Evolutionary conservation across 2,113 vertebrate genomes (phyloP), one percentile per base, ranked within the genome.

Genomic region (Melospiza melodia): DNA sequence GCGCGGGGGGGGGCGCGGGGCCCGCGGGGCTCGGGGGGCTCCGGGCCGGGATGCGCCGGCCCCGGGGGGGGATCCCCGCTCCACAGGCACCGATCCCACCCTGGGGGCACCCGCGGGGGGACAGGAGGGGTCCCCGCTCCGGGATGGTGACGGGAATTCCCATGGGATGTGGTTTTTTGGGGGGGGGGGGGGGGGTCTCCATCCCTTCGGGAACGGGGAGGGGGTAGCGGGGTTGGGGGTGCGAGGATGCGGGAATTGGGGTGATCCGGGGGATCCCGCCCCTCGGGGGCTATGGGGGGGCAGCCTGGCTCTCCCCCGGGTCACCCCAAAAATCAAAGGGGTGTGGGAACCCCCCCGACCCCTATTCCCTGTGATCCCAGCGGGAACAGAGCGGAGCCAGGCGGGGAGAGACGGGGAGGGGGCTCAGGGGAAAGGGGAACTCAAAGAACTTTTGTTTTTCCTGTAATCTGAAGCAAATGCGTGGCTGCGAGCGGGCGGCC

Each of bases 381-480:
- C 33, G 31, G 58, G 81, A 84, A 12, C 63, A 20, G 62, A 33
- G 48, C 55, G 43, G 54, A 49, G 51, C 78, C 62, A 30, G 73
- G 27, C 41, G 41, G 24, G 25, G 41, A 48, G 66, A n/a, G 49
- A 21, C 41, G 62, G 17, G 55, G 25, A 61, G 67, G 44, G 49
- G 58, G 30, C 37, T 49, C 39, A 5, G 49, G 68, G 52, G 71
- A 44, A 43, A 21, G 17, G 69, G 22, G 19, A 55, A 31, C 78
- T 94, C 37, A 11, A 77, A 46, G 86, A 73, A 93, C 72, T 81
- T 88, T 72, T 91, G 91, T 93, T 88, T 76, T 87, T 75, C 66
- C 78, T 84, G 78, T 79, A 80, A 95, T 76, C 51, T 51, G 84
- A 85, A 88, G 57, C 67, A 52, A 88, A 93, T 82, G 80, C 79